phyloP scores from a whole-genome alignment of 2,888 invertebrate genomes.

The Resseliella maxima region DNA sequence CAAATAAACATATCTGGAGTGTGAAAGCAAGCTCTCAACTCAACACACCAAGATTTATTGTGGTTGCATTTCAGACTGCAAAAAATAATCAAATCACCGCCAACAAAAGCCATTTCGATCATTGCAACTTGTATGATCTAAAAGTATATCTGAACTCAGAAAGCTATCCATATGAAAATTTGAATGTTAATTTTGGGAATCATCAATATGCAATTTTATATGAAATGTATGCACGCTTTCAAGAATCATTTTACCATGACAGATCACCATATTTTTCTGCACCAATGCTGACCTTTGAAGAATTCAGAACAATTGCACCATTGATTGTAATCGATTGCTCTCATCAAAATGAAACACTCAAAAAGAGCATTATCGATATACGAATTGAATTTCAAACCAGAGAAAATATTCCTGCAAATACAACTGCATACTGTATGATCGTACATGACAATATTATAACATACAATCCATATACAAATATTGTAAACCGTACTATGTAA shows the following conservation, averaged over 20 bases:
- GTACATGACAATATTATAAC: slow-evolving; percentile 5
- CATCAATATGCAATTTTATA: slow-evolving; percentile 61
- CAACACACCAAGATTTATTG: slow-evolving; percentile 65
- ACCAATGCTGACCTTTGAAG: slow-evolving; percentile 55
- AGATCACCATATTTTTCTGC: slow-evolving; percentile 43
- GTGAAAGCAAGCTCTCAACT: slow-evolving; percentile 63
- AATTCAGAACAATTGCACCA: slow-evolving; percentile 61
- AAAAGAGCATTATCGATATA: slow-evolving; percentile 61
- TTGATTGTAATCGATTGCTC: slow-evolving; percentile 62
- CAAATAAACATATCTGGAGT: slow-evolving; percentile 63
- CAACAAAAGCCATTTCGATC: slow-evolving; percentile 60
- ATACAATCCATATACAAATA: background rate
- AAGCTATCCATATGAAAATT: slow-evolving; percentile 63
- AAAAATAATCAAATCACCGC: slow-evolving; percentile 61
- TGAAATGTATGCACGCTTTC: slow-evolving; percentile 62
- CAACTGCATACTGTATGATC: slow-evolving; percentile 57
- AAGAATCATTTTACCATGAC: slow-evolving; percentile 59
- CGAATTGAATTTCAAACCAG: slow-evolving; percentile 61
- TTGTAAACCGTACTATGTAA: background rate
- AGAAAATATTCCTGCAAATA: slow-evolving; percentile 60
- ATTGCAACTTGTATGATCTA: slow-evolving; percentile 63
- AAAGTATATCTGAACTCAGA: slow-evolving; percentile 64
- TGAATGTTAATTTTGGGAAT: slow-evolving; percentile 62
- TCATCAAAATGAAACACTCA: slow-evolving; percentile 61
- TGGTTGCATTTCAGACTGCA: slow-evolving; percentile 65